phyloP scores from a whole-genome alignment of 2,797 vertebrate genomes.

The Alcedo quadribrachys region DNA sequence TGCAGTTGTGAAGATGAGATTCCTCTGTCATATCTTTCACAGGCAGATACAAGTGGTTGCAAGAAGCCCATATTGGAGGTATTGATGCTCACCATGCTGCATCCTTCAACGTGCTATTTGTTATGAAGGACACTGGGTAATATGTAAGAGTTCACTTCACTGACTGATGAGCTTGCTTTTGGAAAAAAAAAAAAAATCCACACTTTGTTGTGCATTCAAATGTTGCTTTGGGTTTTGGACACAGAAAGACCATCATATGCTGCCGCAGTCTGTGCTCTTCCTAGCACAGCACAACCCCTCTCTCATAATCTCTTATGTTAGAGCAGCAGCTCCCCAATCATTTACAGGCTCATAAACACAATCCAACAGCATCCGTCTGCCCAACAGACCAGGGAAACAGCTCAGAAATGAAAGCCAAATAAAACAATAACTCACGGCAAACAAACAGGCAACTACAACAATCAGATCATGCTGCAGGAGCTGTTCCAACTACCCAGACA shows the following conservation, averaged over 20 bases:
- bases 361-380: slow-evolving; percentile 61
- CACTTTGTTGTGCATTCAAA: background rate
- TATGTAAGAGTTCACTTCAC: background rate
- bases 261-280: slow-evolving; percentile 44
- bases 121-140: background rate
- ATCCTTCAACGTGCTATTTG: background rate
- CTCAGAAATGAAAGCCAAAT: slow-evolving; percentile 66
- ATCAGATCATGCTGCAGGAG: slow-evolving; percentile 54
- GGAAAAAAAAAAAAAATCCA: background rate
- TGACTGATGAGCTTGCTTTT: background rate
- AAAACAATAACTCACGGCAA: slow-evolving; percentile 67
- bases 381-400: slow-evolving; percentile 58
- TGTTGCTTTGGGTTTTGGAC: slow-evolving; percentile 15
- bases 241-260: slow-evolving; percentile 36
- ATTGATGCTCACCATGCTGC: background rate
- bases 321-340: slow-evolving; percentile 64
- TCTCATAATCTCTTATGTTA: slow-evolving; percentile 50
- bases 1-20: background rate
- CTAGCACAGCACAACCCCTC: slow-evolving; percentile 14
- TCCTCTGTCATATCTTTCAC: background rate
- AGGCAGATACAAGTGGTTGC: background rate
- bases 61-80: background rate
- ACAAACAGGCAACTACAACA: slow-evolving; percentile 57
- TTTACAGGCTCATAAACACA: slow-evolving; percentile 63
- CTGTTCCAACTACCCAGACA: slow-evolving; percentile 51